Evolutionary conservation across 2,113 vertebrate genomes (phyloP).

Genomic region (Pipra filicauda): DNA sequence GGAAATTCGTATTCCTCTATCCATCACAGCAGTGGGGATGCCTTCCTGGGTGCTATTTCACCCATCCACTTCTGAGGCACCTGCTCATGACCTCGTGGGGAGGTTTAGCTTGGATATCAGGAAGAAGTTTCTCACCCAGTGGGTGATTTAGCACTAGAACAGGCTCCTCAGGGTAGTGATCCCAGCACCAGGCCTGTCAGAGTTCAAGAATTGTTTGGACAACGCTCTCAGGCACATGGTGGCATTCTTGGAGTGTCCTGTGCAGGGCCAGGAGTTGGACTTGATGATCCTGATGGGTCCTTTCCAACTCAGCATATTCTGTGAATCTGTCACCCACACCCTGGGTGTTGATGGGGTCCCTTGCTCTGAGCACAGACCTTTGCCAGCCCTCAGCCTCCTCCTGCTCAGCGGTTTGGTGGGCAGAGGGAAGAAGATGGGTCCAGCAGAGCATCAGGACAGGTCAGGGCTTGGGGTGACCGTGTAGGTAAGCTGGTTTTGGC

Average conservation of each 20-base stretch:
- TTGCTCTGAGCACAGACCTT: background rate
- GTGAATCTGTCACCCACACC: accelerated
- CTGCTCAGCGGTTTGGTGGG: background rate
- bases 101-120: background rate
- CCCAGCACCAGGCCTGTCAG: background rate
- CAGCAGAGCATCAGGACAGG: background rate
- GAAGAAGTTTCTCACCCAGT: background rate
- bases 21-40: background rate
- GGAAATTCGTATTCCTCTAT: background rate
- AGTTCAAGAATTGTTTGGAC: background rate
- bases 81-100: background rate
- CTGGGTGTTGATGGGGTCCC: background rate
- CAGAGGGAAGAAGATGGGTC: background rate
- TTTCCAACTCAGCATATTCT: background rate
- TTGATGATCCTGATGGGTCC: too few species aligned
- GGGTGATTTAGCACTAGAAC: background rate
- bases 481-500: background rate
- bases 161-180: background rate
- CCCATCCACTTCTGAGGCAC: accelerated
- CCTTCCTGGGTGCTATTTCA: background rate
- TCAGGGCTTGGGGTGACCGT: background rate
- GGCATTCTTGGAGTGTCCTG: background rate
- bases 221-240: background rate
- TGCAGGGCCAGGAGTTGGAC: background rate
- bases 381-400: background rate